Conservation (phyloP, 1,140 invertebrate species). For the Neuroterus valhalla region DNA sequence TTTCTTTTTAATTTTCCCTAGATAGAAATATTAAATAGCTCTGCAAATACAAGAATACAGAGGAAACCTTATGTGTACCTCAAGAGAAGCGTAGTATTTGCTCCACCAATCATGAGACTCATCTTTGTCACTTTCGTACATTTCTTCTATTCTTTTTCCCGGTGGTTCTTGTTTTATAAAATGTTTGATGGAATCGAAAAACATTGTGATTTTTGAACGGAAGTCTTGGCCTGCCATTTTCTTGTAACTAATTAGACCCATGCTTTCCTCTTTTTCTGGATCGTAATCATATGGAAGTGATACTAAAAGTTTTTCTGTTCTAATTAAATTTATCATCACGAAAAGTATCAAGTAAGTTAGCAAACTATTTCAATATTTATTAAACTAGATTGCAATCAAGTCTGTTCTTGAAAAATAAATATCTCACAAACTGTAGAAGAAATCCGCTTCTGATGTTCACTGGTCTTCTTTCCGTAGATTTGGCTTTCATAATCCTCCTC, state of each 20-base stretch:
- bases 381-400: too few species aligned
- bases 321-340: too few species aligned
- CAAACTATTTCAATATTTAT: too few species aligned
- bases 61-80: conserved; percentile 64
- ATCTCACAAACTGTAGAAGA: conserved; percentile 5
- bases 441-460: background rate
- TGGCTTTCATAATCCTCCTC: conserved; percentile 64
- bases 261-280: conserved; percentile 56
- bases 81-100: conserved; percentile 82
- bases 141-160: conserved; percentile 33
- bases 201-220: conserved; percentile 40
- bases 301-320: conserved; percentile 44
- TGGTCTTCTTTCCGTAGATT: conserved; percentile 55
- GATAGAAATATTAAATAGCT: background rate
- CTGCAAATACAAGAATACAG: conserved; percentile 3
- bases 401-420: background rate
- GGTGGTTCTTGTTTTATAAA: conserved; percentile 20
- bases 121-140: conserved; percentile 63
- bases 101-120: conserved; percentile 85
- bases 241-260: conserved; percentile 61
- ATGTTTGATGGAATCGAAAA: conserved; percentile 44
- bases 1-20: background rate
- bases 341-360: too few species aligned
- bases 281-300: conserved; percentile 54
- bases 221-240: conserved; percentile 46